Evolutionary conservation across 2,113 vertebrate genomes (phyloP), one percentile per base, ranked within the genome.

Genomic region (Dromaius novaehollandiae): DNA sequence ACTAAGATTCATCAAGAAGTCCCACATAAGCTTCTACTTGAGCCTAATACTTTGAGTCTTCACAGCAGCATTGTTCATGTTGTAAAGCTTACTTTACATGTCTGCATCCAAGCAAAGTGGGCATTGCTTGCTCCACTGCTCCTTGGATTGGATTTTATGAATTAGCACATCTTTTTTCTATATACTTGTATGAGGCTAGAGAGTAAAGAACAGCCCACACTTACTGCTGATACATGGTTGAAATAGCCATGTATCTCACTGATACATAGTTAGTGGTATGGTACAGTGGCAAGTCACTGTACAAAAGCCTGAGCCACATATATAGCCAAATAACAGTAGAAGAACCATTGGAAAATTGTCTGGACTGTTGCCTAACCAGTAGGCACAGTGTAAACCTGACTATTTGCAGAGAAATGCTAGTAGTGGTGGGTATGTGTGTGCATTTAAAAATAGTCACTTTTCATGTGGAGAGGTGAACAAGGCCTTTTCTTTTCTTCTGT

Each of bases 101-200:
- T 22, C 73, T 68, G 38, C 42, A 53, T 73, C 19, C 13, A 13
- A 69, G 44, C 30, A 20, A 20, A 71, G 51, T 38, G n/a, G 5
- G 38, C 5, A 17, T 76, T 76, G 44, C 46, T 36, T 65, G 30
- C 46, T 50, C 20, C 32, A 36, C 66, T 92, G 61, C 51, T 93
- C 42, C 36, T 30, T 73, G 58, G 8, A 51, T 51, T 36, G 30
- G 58, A 1, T 65, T 58, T 86, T 2, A 44, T 46, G 36, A 84
- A 78, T 2, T 0, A 81, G 15, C 34, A 36, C 3, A 38, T 50
- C 34, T 60, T 55, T 81, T 22, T 36, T 75, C 28, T 53, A 0
- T 30, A 0, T 5, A 5, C 2, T 0, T 42, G 10, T 44, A 34
- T 63, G 44, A 51, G 2, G 2, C 22, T 58, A 50, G 40, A 78